Conservation (phyloP, 2,113 vertebrate species). For the Thunnus maccoyii region DNA sequence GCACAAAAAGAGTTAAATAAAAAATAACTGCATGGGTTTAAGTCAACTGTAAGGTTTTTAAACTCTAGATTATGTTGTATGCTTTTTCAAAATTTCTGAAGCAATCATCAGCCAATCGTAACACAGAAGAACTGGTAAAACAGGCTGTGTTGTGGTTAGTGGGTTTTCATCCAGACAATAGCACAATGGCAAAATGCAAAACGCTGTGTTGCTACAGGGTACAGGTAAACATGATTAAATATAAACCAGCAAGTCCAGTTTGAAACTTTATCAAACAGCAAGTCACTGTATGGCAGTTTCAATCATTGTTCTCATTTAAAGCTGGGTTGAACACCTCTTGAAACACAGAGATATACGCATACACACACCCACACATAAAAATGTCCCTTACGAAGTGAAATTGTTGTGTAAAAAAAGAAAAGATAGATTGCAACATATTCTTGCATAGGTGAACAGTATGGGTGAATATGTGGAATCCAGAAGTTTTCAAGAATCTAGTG, state of each 20-base stretch:
- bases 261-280: conserved; percentile 8
- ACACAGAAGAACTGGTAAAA: background rate
- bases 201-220: background rate
- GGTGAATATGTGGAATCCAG: background rate
- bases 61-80: background rate
- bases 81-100: background rate
- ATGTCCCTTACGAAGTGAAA: background rate
- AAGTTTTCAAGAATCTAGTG: background rate
- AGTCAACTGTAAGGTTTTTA: too few relatives aligned
- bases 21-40: too few relatives aligned
- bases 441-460: background rate
- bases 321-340: background rate
- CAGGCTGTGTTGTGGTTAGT: background rate
- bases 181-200: background rate
- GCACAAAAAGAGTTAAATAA: background rate
- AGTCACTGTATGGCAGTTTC: background rate
- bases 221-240: background rate
- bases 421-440: background rate
- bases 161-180: background rate
- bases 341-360: background rate
- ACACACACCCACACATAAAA: background rate
- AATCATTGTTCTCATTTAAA: background rate
- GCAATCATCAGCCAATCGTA: background rate
- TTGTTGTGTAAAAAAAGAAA: background rate
- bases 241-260: conserved; percentile 22